These are phyloP conservation scores for Zaprionus obscuricornis DNA, from an alignment of 2,888 invertebrate genomes.

Conservation along the genomic window DNA sequence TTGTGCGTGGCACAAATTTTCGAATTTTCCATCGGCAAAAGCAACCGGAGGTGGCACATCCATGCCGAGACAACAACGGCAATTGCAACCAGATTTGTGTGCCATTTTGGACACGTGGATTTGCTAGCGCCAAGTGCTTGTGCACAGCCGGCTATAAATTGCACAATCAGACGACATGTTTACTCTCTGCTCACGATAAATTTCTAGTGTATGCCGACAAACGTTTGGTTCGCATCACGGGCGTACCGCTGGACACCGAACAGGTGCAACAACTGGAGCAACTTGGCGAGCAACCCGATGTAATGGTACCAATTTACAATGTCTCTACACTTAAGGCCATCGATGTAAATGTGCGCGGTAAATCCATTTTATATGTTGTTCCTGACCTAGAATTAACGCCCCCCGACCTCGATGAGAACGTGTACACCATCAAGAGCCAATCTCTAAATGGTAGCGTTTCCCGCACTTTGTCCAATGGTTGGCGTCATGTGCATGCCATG, in stretches of 20 bases:
- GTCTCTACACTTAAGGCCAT: slow-evolving; percentile 84
- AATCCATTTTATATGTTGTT: slow-evolving; percentile 87
- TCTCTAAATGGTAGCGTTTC: slow-evolving; percentile 85
- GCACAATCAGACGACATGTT: slow-evolving; percentile 86
- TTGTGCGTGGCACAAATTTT: slow-evolving; percentile 87
- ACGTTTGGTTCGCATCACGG: slow-evolving; percentile 89
- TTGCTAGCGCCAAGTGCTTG: slow-evolving; percentile 87
- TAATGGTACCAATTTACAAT: slow-evolving; percentile 89
- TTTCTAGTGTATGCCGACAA: slow-evolving; percentile 88
- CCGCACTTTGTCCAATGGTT: slow-evolving; percentile 84
- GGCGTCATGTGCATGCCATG: slow-evolving; percentile 87
- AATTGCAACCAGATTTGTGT: slow-evolving; percentile 92
- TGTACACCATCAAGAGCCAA: slow-evolving; percentile 87
- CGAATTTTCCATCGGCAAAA: slow-evolving; percentile 90
- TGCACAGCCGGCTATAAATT: slow-evolving; percentile 89
- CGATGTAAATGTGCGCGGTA: slow-evolving; percentile 87
- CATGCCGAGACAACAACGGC: slow-evolving; percentile 87
- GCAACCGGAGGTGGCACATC: slow-evolving; percentile 89
- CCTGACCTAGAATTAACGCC: slow-evolving; percentile 33
- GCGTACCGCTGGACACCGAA: slow-evolving; percentile 84
- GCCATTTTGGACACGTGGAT: slow-evolving; percentile 85
- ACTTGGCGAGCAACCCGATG: slow-evolving; percentile 82
- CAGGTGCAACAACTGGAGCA: slow-evolving; percentile 70
- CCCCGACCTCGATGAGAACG: slow-evolving; percentile 42
- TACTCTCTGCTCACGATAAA: slow-evolving; percentile 85